Evolutionary conservation across 2,888 invertebrate species (phyloP).

Genomic region (Leptarthrus brevirostris): DNA sequence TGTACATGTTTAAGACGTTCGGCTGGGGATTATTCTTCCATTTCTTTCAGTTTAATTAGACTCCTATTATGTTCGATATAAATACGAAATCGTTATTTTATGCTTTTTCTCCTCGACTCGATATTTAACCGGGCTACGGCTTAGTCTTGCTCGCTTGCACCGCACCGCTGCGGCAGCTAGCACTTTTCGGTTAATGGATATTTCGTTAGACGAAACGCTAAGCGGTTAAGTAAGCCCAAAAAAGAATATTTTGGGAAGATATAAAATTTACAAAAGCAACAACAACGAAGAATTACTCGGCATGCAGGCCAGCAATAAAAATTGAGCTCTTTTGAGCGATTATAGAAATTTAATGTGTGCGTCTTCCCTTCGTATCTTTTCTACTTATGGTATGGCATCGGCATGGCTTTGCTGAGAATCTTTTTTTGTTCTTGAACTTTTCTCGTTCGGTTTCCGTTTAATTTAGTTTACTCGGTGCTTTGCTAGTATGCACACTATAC

Average conservation of each 20-base stretch:
- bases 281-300: slow-evolving; percentile 22
- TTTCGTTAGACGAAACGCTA: slow-evolving; percentile 28
- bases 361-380: slow-evolving; percentile 16
- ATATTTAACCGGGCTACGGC: not conserved
- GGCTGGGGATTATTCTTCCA: slow-evolving; percentile 36
- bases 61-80: slow-evolving; percentile 48
- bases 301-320: slow-evolving; percentile 1
- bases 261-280: slow-evolving; percentile 12
- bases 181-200: slow-evolving; percentile 36
- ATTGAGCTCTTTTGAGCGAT: slow-evolving; percentile 21
- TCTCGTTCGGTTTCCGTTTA: slow-evolving; percentile 39
- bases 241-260: slow-evolving; percentile 2
- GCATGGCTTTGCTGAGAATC: not conserved
- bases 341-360: slow-evolving; percentile 42
- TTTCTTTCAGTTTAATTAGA: slow-evolving; percentile 45
- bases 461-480: slow-evolving; percentile 36
- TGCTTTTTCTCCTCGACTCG: slow-evolving; percentile 29
- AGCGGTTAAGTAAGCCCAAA: not conserved
- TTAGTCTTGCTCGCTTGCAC: slow-evolving; percentile 24
- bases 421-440: slow-evolving; percentile 14
- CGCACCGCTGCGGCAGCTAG: not conserved
- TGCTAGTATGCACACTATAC: slow-evolving; percentile 7
- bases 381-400: slow-evolving; percentile 8
- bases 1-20: slow-evolving; percentile 47
- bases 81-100: slow-evolving; percentile 48